phyloP scores from a whole-genome alignment of 2,797 vertebrate species.

The Sebastes steindachneri region DNA sequence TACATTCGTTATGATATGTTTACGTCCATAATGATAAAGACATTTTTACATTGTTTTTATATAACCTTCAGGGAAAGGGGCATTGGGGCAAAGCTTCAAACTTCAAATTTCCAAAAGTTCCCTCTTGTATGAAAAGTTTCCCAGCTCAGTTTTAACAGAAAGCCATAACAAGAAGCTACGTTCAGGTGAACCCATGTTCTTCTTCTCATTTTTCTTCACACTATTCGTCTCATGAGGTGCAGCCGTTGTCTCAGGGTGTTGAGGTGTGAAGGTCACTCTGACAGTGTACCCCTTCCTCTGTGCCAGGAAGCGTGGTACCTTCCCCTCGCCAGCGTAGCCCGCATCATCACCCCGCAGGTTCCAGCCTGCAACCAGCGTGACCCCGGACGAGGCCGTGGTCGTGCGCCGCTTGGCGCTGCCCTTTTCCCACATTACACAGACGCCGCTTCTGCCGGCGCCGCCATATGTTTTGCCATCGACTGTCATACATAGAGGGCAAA shows the following conservation, averaged over 20 bases:
- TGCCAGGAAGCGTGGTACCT: conserved; percentile 2
- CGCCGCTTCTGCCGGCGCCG: conserved; percentile 10
- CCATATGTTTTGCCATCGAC: conserved; percentile 61
- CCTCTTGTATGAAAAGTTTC: neutral
- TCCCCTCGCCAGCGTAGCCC: conserved; percentile 5
- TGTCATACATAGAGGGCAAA: conserved; percentile 62
- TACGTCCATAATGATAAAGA: no score
- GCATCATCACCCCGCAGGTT: conserved; percentile 42
- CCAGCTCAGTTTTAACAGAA: neutral
- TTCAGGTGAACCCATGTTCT: neutral
- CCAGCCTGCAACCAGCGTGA: conserved; percentile 41
- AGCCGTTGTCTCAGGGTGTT: conserved; percentile 31
- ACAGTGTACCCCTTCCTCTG: conserved; percentile 30
- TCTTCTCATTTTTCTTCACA: neutral
- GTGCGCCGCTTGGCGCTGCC: conserved; percentile 31
- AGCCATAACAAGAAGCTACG: neutral
- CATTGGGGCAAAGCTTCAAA: neutral
- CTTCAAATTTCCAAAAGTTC: neutral
- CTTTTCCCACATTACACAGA: conserved; percentile 34
- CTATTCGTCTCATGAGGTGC: conserved; percentile 8
- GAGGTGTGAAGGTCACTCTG: conserved; percentile 77
- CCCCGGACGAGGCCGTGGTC: conserved; percentile 38
- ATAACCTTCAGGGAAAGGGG: neutral
- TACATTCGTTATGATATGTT: no score
- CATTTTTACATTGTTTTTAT: neutral